phyloP scores from a whole-genome alignment of 2,888 invertebrate genomes.

The Melipona beecheii region DNA sequence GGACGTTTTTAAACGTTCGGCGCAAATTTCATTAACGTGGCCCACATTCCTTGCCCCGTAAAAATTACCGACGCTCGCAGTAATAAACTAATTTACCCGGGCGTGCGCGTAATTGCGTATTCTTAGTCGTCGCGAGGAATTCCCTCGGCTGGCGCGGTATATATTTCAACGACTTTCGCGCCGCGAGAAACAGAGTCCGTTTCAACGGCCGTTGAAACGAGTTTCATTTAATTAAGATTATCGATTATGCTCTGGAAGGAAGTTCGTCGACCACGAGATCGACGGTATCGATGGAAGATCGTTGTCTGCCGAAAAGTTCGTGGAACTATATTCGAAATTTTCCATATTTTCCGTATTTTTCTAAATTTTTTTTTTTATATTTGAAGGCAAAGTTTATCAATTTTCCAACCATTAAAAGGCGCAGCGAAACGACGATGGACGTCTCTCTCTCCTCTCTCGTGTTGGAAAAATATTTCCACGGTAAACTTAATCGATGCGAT shows the following conservation, averaged over 20 bases:
- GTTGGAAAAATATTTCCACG: slow-evolving; percentile 45
- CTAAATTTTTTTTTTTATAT: too few relatives aligned
- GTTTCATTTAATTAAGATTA: slow-evolving; percentile 13
- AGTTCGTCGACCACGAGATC: background rate
- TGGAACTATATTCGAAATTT: too few relatives aligned
- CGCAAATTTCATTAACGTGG: slow-evolving; percentile 68
- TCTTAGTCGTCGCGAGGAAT: slow-evolving; percentile 15
- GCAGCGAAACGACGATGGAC: slow-evolving; percentile 4
- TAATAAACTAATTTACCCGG: slow-evolving; percentile 51
- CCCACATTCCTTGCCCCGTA: slow-evolving; percentile 38
- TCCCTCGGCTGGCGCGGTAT: background rate
- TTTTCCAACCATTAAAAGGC: slow-evolving; percentile 37
- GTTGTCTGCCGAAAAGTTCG: too few relatives aligned
- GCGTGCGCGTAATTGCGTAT: slow-evolving; percentile 44
- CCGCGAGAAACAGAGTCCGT: background rate
- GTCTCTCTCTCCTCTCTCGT: background rate
- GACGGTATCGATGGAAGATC: background rate
- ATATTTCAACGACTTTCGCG: background rate
- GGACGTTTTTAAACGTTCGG: slow-evolving; percentile 67
- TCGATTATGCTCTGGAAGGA: background rate
- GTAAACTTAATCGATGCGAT: slow-evolving; percentile 52
- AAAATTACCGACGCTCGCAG: slow-evolving; percentile 49
- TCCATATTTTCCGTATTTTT: too few relatives aligned
- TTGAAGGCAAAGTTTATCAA: slow-evolving; percentile 34
- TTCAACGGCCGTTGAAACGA: background rate